Evolutionary conservation across 2,797 vertebrate genomes (phyloP).

Genomic region (Clarias platycephalus): DNA sequence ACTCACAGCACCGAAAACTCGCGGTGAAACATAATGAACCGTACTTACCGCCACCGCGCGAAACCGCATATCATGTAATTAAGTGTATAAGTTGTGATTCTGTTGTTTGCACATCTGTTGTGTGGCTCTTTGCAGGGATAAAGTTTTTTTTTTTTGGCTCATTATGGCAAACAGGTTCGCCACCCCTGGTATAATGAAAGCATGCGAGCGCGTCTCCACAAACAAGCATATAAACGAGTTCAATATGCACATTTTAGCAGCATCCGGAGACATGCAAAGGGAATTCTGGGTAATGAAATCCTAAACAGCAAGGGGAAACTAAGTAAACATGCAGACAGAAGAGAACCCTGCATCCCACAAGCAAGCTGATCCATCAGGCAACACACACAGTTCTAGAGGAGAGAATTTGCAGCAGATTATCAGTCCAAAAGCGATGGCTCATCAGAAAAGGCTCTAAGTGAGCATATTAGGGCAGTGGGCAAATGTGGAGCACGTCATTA

Average conservation of each 20-base stretch:
- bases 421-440: slow-evolving; percentile 48
- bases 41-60: too few relatives aligned
- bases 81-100: too few relatives aligned
- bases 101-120: too few relatives aligned
- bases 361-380: slow-evolving; percentile 27
- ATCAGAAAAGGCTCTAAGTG: slow-evolving; percentile 50
- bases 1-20: too few relatives aligned
- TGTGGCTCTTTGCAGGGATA: too few relatives aligned
- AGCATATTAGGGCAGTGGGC: slow-evolving; percentile 44
- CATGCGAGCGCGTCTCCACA: neutral
- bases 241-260: slow-evolving; percentile 27
- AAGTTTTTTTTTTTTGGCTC: too few relatives aligned
- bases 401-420: slow-evolving; percentile 51
- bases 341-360: slow-evolving; percentile 41
- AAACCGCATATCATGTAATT: too few relatives aligned
- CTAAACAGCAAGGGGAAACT: slow-evolving; percentile 37
- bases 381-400: slow-evolving; percentile 20
- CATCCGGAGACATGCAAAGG: slow-evolving; percentile 21
- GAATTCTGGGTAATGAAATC: slow-evolving; percentile 47
- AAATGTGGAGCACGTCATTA: slow-evolving; percentile 43
- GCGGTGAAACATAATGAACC: too few relatives aligned
- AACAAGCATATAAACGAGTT: neutral
- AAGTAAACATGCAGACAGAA: slow-evolving; percentile 23
- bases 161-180: too few relatives aligned
- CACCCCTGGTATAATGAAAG: too few relatives aligned